These are phyloP conservation scores for Siniperca chuatsi DNA, from an alignment of 2,113 vertebrate genomes.

Conservation along the genomic window DNA sequence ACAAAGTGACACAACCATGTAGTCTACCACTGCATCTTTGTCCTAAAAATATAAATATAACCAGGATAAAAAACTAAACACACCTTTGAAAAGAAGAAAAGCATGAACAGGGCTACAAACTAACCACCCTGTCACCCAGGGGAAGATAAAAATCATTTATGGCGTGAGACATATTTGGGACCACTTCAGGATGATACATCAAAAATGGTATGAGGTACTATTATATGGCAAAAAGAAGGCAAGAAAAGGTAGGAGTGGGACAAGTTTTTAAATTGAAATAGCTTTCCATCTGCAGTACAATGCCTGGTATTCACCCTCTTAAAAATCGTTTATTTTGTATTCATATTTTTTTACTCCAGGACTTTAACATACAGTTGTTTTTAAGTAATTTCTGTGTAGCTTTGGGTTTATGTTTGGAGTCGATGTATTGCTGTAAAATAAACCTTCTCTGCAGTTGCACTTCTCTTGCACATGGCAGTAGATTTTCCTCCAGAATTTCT, in stretches of 20 bases:
- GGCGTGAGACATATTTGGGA: not conserved
- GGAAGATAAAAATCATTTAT: not conserved
- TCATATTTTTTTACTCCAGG: not conserved
- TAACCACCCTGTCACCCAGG: not conserved
- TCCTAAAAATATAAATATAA: slow-evolving; percentile 3
- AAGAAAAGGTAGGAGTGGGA: not conserved
- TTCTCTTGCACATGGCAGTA: not conserved
- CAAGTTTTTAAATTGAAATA: not conserved
- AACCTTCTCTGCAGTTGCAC: not conserved
- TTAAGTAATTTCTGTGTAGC: not conserved
- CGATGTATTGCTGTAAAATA: not conserved
- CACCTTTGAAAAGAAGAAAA: not conserved
- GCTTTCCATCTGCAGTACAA: not conserved
- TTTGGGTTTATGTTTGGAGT: not conserved
- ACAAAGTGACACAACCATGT: not conserved
- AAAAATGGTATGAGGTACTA: not conserved
- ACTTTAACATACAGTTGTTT: not conserved
- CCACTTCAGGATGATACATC: not conserved
- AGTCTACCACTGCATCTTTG: not conserved
- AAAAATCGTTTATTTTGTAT: not conserved
- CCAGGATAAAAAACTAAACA: not conserved
- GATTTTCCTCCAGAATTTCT: not conserved
- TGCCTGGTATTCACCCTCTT: not conserved
- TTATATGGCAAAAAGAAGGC: not conserved
- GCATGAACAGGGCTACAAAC: not conserved